Base-by-base conservation (phyloP, 1,140 invertebrate genomes). In the Apocrypta bakeri region DNA sequence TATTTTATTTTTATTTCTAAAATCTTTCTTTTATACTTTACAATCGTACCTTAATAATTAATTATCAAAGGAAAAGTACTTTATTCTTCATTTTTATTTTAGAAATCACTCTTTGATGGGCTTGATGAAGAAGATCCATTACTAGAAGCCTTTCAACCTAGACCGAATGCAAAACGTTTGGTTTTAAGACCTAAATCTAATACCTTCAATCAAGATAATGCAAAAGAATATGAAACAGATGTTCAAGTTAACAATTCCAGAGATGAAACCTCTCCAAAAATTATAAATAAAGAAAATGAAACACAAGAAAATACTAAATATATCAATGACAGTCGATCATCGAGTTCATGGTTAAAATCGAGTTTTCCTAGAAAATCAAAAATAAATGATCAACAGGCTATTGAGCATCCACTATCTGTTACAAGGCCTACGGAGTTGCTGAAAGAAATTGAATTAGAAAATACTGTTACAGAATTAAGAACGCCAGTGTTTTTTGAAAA, bases 41-140 rank as follows among this genome's bases (percentile, higher is more conserved):
- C n/a, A n/a, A 37, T 9, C 33, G 3, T 9, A 4, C 33, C 33
- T 37, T 4, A 37, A 37, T 4, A 37, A 4, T 37, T 37, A 37
- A 37, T 9, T 37, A 37, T 37, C 9, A 37, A n/a, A n/a, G 3
- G 33, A 37, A 37, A 37, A 37, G 33, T 37, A 4, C 25, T 64
- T 64, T 25, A 11, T 64, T 64, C n/a, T n/a, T 64, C 8, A 11
- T 6, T 25, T 72, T 81, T 37, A 11, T 56, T 84, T 77, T 33
- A 94, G 92, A 95, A 95, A 89, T 94, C 94, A 0, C 88, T 96
- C 0, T 95, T 95, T 85, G 95, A 95, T 78, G 95, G 95, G 0
- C 88, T 96, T 1, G 95, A 95, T 85, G 95, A 95, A 81, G 94
- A 94, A 73, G 95, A 95, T 89, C 93, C 94, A 29, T 93, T 95